Conservation (phyloP, 1,140 invertebrate genomes). For the Drosophila simulans region DNA sequence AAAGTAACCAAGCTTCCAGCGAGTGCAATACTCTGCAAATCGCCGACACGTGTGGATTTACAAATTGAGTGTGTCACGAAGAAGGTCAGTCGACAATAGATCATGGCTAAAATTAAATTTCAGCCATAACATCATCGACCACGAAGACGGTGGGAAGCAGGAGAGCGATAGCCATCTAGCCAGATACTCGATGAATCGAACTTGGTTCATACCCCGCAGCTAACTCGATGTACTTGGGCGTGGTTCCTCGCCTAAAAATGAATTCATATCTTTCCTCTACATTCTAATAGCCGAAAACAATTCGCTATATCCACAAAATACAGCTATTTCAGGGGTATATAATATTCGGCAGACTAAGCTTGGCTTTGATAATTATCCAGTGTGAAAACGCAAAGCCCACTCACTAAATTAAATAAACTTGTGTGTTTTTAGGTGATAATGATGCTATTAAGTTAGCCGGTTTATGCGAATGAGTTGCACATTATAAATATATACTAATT, state of each 20-base stretch:
- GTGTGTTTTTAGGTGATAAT: conserved; percentile 7
- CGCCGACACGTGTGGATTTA: conserved; percentile 40
- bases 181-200: conserved; percentile 32
- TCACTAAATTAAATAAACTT: background rate
- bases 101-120: conserved; percentile 66
- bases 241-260: background rate
- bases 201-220: conserved; percentile 18
- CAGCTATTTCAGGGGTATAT: background rate
- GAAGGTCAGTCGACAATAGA: conserved; percentile 65
- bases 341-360: background rate
- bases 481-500: background rate
- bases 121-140: conserved; percentile 47
- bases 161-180: conserved; percentile 22
- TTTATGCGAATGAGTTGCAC: too few species aligned
- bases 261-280: background rate
- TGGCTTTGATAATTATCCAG: background rate
- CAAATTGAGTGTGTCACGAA: conserved; percentile 50
- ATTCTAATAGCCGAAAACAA: background rate
- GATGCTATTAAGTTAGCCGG: background rate
- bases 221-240: conserved; percentile 11
- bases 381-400: background rate
- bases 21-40: conserved; percentile 49
- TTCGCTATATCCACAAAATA: background rate
- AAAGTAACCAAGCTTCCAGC: conserved; percentile 13
- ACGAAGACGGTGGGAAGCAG: conserved; percentile 41